Base-by-base conservation (phyloP, 2,888 invertebrate genomes). In the Tuta absoluta region DNA sequence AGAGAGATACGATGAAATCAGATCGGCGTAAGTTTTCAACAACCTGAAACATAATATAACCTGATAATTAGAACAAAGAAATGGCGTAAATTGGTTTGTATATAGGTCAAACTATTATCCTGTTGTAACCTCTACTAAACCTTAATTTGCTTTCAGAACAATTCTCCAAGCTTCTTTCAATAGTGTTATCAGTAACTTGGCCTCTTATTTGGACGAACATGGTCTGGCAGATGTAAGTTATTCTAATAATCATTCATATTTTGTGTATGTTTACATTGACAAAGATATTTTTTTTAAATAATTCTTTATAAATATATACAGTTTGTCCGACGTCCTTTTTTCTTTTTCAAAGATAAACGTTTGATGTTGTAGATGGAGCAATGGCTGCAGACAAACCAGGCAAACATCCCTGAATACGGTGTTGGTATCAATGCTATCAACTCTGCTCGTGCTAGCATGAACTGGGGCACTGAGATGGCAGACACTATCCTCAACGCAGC, bases 191-290 rank as follows among this genome's bases (percentile, higher is more conserved):
- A 71, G 76, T 19, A 85, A 78, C 68, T 65, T 89, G 1, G 87
- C 88, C 11, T 69, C 74, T 23, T 89, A 91, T 60, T 73, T 88
- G 67, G 84, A 90, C 19, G 82, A 80, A 62, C 86, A 84, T 64
- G 89, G 86, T 3, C 75, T 91, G 33, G 63, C 67, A 48, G 85
- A 89, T 49, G 91, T 91, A 78, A 87, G 90, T 80, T 48, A 14
- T 11, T 24, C 12, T 23, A 8, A 53, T 21, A 2, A 21, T 21
- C 5, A n/a, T 45, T 10, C 21, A 49, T 21, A 38, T 33, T 33
- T 33, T 33, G 33, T 33, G 28, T 28, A 28, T 5, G 28, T 28
- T 5, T 28, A 28, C 28, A 5, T 3, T 8, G 10, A 33, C 12
- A 17, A 33, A 17, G 12, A 58, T 14, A 28, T 21, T n/a, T n/a